phyloP scores from a whole-genome alignment of 2,888 invertebrate species.

The Apocheima hispidaria region DNA sequence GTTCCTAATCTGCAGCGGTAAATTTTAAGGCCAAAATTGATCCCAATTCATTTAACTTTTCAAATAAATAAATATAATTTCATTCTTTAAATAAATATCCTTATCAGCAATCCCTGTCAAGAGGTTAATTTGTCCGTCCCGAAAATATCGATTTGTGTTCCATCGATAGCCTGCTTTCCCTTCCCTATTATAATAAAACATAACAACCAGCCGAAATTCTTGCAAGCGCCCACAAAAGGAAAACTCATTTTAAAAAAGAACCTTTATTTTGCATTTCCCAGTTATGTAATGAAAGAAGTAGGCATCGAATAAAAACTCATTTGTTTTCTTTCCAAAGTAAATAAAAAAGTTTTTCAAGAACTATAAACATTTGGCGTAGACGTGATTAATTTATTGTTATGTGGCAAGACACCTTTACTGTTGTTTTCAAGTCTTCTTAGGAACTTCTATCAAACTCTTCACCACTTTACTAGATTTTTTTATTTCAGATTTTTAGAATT shows the following conservation, averaged over 20 bases:
- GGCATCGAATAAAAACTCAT: slow-evolving; percentile 12
- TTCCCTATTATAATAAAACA: slow-evolving; percentile 39
- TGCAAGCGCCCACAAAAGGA: slow-evolving; percentile 38
- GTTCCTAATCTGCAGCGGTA: too few relatives aligned
- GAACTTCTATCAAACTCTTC: neutral
- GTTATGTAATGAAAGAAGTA: slow-evolving; percentile 23
- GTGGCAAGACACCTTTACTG: neutral
- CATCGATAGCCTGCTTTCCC: slow-evolving; percentile 13
- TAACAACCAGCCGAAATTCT: slow-evolving; percentile 32
- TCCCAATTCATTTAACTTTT: too few relatives aligned
- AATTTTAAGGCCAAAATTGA: too few relatives aligned
- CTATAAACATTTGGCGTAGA: too few relatives aligned
- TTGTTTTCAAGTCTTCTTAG: neutral
- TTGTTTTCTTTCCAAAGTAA: slow-evolving; percentile 15
- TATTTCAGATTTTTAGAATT: too few relatives aligned
- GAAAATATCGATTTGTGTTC: slow-evolving; percentile 16
- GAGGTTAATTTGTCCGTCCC: neutral
- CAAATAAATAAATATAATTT: neutral
- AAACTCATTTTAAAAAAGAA: slow-evolving; percentile 37
- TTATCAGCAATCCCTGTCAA: too few relatives aligned
- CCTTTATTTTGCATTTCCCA: slow-evolving; percentile 35
- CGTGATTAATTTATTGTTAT: too few relatives aligned
- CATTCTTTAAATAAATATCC: too few relatives aligned
- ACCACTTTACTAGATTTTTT: neutral
- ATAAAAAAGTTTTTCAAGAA: neutral